phyloP scores from a whole-genome alignment of 2,888 invertebrate genomes.

The Halictus ligatus region DNA sequence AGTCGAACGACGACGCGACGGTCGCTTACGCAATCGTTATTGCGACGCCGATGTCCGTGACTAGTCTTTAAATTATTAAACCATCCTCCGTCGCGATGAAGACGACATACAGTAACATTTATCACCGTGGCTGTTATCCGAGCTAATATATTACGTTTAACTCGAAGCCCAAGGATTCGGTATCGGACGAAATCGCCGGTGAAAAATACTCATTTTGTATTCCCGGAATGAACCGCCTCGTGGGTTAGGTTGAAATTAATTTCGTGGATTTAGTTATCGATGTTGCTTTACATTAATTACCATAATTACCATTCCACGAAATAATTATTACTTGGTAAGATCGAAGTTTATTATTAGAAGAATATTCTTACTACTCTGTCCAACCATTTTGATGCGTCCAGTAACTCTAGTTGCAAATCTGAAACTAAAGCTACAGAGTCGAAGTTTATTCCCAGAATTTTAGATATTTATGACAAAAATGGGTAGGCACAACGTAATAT shows the following conservation, averaged over 20 bases:
- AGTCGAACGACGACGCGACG: conserved; percentile 34
- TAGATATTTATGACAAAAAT: too few species aligned
- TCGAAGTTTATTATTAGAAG: background rate
- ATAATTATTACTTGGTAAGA: background rate
- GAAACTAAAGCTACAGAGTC: too few species aligned
- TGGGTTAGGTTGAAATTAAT: conserved; percentile 21
- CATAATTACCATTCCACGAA: background rate
- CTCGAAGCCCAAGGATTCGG: conserved; percentile 45
- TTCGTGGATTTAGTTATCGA: conserved; percentile 24
- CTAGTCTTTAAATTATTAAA: conserved; percentile 59
- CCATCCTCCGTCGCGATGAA: conserved; percentile 36
- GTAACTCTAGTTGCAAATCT: background rate
- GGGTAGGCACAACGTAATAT: too few species aligned
- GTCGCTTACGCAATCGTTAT: conserved; percentile 62
- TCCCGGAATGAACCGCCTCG: conserved; percentile 28
- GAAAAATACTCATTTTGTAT: conserved; percentile 35
- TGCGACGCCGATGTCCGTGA: conserved; percentile 62
- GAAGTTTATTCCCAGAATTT: too few species aligned
- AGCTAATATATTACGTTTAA: conserved; percentile 43
- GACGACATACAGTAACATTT: conserved; percentile 46
- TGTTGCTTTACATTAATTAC: conserved; percentile 3
- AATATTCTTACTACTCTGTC: too few species aligned
- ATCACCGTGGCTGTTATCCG: conserved; percentile 37
- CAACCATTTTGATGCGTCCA: background rate
- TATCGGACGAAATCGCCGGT: conserved; percentile 12